Evolutionary conservation across 2,113 vertebrate species (phyloP), one percentile per base, ranked within the genome.

Genomic region (zebrafish (Danio rerio)): DNA sequence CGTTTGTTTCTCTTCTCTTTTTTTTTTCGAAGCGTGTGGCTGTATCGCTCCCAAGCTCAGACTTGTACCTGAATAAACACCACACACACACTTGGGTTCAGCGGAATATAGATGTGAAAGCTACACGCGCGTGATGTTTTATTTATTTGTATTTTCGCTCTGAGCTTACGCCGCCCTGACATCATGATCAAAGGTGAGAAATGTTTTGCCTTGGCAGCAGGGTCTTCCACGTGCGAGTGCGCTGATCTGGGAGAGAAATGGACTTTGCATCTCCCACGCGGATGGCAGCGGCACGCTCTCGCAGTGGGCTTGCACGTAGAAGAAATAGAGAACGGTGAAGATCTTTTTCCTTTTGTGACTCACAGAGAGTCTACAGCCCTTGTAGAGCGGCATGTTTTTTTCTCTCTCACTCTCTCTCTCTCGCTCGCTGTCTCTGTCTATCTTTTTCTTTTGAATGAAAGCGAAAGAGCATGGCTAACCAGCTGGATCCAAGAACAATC

Each of bases 401-500:
- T 50, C 40, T 55, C 12, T 45, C 50, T 78, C 40, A 61, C 49
- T 43, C 16, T 13, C 63, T n/a, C n/a, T 12, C 31, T 43, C 68
- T 20, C n/a, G 6, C 49, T 11, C 40, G 18, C 58, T 16, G 58
- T 49, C 9, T 55, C 71, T 9, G 16, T 59, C 59, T 68, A 59
- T 70, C 11, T 31, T 45, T 65, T 69, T 49, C 55, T 78, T 87
- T 81, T 66, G 84, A 31, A 65, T 82, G 61, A 68, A 84, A 78
- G 71, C 16, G 66, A 81, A 86, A 84, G 81, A 86, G 82, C 82
- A 65, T 70, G 18, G 76, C 78, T 74, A 83, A 78, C 81, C 87
- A 85, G 81, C 83, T 81, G 83, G 83, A 73, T 70, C 85, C 61
- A 49, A 50, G 73, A 77, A 68, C 81, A 85, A 79, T 87, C 81